A percentile compares a stretch with the other conserved stretches of the same genome.
Conservation (phyloP, 2,888 invertebrate species). For the Melipona beecheii region DNA sequence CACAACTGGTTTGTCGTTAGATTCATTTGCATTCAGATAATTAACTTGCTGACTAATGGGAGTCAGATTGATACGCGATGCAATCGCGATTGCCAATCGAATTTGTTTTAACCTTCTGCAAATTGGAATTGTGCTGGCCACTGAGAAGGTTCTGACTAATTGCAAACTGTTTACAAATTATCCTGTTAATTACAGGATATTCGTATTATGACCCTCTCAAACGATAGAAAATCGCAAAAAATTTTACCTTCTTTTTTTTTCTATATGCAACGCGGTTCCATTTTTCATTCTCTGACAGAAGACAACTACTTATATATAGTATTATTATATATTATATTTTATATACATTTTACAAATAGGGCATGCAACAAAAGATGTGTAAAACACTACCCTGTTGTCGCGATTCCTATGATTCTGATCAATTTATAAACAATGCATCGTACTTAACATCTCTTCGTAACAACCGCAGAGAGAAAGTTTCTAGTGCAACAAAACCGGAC, state of each 20-base stretch:
- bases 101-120: not conserved
- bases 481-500: conserved; percentile 28
- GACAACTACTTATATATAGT: too few species aligned
- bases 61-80: not conserved
- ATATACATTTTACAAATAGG: too few species aligned
- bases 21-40: not conserved
- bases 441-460: conserved; percentile 22
- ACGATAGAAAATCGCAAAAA: not conserved
- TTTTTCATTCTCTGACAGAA: not conserved
- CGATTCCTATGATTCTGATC: conserved; percentile 28
- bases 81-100: not conserved
- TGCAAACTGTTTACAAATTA: not conserved
- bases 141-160: not conserved
- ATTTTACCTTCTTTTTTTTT: not conserved
- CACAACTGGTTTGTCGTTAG: not conserved
- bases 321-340: too few species aligned
- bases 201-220: too few species aligned
- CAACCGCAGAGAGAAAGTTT: conserved; percentile 31
- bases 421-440: conserved; percentile 21
- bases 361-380: too few species aligned
- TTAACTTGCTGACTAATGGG: not conserved
- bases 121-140: not conserved
- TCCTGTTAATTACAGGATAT: not conserved
- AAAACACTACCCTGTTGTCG: too few species aligned
- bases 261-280: not conserved